phyloP scores from a whole-genome alignment of 2,113 vertebrate species.

The Machaerirhynchus nigripectus region DNA sequence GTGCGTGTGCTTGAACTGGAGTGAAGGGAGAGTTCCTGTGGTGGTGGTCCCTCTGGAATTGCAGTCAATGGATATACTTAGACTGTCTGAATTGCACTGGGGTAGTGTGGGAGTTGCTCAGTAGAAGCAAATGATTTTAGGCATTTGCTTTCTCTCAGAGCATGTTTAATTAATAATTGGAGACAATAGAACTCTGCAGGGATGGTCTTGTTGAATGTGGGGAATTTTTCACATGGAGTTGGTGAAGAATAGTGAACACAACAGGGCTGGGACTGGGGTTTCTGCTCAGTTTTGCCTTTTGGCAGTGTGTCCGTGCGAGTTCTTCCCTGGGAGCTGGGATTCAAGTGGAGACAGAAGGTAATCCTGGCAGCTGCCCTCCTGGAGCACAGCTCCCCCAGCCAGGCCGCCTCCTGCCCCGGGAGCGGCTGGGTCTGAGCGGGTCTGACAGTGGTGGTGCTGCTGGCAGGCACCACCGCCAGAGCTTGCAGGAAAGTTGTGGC shows the following conservation, averaged over 20 bases:
- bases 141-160: conserved; percentile 51
- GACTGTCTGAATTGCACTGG: not conserved
- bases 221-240: not conserved
- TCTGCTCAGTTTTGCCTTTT: not conserved
- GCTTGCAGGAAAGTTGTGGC: not conserved
- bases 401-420: not conserved
- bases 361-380: not conserved
- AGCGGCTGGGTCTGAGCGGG: not conserved
- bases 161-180: conserved; percentile 55
- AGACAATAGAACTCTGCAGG: conserved; percentile 54
- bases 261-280: not conserved
- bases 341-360: not conserved
- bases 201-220: not conserved
- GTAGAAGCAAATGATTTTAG: conserved; percentile 33
- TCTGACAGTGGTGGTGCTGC: not conserved
- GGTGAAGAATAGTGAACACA: conserved; percentile 28
- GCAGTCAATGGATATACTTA: not conserved
- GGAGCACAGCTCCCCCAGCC: not conserved
- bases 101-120: conserved; percentile 9
- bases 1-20: not conserved
- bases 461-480: not conserved
- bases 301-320: not conserved
- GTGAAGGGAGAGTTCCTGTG: not conserved
- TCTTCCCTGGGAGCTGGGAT: not conserved
- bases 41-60: not conserved